Conservation (phyloP, 2,888 invertebrate species). For the Drosophila falleni region DNA sequence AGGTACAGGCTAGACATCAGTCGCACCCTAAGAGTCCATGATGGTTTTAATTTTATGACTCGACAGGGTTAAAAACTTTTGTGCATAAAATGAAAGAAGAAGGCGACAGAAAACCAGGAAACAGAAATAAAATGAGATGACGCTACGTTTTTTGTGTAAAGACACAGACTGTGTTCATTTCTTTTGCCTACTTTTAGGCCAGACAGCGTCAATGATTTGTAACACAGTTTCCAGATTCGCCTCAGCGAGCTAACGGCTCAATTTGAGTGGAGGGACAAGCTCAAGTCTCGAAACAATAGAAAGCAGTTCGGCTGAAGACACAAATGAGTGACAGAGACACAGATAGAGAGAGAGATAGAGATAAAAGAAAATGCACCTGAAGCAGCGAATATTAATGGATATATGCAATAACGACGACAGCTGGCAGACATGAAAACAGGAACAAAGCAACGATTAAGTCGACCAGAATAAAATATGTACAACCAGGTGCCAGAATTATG, state of each 20-base stretch:
- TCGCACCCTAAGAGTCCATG: conserved; percentile 62
- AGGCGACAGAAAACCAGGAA: background rate
- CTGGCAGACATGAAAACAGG: conserved; percentile 68
- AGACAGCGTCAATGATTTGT: conserved; percentile 69
- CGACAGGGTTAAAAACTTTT: conserved; percentile 71
- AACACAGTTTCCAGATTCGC: conserved; percentile 60
- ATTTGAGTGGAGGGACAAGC: conserved; percentile 55
- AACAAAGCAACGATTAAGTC: conserved; percentile 75
- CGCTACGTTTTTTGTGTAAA: conserved; percentile 40
- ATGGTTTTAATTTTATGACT: conserved; percentile 77
- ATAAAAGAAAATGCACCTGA: conserved; percentile 65
- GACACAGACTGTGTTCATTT: conserved; percentile 3
- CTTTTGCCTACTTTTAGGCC: conserved; percentile 44
- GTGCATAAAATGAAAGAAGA: conserved; percentile 50
- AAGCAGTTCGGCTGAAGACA: conserved; percentile 12
- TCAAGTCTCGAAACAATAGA: conserved; percentile 62
- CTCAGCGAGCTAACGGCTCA: conserved; percentile 67
- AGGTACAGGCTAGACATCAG: conserved; percentile 39
- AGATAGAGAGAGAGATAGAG: background rate
- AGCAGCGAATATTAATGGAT: conserved; percentile 72
- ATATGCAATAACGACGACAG: conserved; percentile 76
- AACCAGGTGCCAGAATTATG: conserved; percentile 51
- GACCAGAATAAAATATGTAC: conserved; percentile 77
- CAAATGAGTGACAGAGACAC: background rate
- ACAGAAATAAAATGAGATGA: conserved; percentile 63